Evolutionary conservation across 2,113 vertebrate genomes (phyloP), one percentile per base, ranked within the genome.

Genomic region (Polyodon spathula): DNA sequence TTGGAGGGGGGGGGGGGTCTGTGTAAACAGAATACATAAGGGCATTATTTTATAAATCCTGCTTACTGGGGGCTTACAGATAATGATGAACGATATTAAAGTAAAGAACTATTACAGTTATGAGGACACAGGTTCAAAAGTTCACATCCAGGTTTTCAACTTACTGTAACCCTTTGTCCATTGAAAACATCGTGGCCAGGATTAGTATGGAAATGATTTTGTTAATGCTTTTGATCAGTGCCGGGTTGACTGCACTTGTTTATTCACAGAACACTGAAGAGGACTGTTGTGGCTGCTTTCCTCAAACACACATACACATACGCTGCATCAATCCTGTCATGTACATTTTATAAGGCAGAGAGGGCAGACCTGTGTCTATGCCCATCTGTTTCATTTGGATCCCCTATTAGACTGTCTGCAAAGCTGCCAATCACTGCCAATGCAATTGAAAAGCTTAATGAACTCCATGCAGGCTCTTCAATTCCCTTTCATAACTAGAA

Each of bases 21-120:
- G 82, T 76, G 77, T 82, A 86, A 85, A 86, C 81, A 86, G 89
- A 84, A 92, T 86, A 89, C 85, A 89, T 88, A 92, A 95, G 91
- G 90, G 86, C 90, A 84, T 93, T 90, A 93, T 93, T 93, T 93
- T 91, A 83, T 86, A 89, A 88, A 84, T 83, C 80, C 83, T 64
- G 71, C 82, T 81, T 79, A 83, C 71, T 58, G 71, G 68, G 56
- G 70, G 78, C 79, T 84, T 84, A 84, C 76, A 81, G 74, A 78
- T 80, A 87, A 79, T 75, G 83, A 64, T 84, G 79, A 84, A 78
- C 67, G 55, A 75, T 62, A 78, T 83, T 79, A 78, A 63, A 70
- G 71, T 66, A 73, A 73, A 67, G 70, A 53, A 63, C 67, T 67
- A 71, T 72, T 73, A 71, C 72, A 75, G 78, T 72, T 82, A 74